phyloP scores from a whole-genome alignment of 2,797 vertebrate species.

The Melopsittacus undulatus region DNA sequence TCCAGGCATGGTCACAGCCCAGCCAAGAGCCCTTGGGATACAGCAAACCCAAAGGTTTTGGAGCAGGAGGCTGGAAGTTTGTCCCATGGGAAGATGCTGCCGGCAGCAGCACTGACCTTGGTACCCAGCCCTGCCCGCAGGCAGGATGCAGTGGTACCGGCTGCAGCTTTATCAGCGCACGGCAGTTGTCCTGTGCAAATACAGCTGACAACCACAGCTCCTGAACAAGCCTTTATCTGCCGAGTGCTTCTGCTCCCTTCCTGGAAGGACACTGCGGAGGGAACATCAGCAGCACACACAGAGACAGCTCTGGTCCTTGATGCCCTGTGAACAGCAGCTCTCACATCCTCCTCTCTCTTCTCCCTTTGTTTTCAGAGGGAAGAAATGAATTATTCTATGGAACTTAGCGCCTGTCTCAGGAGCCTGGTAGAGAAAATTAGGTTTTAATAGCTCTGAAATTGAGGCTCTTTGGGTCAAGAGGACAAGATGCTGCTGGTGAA shows the following conservation, averaged over 20 bases:
- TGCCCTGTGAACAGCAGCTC: background rate
- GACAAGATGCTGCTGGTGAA: conserved; percentile 66
- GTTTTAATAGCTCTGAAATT: conserved; percentile 80
- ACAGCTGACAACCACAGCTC: background rate
- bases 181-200: background rate
- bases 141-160: background rate
- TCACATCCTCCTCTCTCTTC: background rate
- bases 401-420: conserved; percentile 74
- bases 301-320: background rate
- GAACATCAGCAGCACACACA: background rate
- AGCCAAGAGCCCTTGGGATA: fast-evolving
- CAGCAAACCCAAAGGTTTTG: background rate
- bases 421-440: conserved; percentile 73
- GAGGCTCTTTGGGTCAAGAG: conserved; percentile 75
- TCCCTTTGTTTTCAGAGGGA: background rate
- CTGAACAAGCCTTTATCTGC: background rate
- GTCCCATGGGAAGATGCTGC: background rate
- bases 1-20: fast-evolving
- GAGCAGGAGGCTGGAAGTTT: background rate
- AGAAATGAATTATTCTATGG: conserved; percentile 72
- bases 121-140: background rate
- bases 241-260: background rate
- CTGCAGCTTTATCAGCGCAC: background rate
- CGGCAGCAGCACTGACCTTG: background rate
- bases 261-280: background rate